These are phyloP conservation scores for Meriones unguiculatus DNA, from an alignment of 2,113 vertebrate species.

Conservation along the genomic window DNA sequence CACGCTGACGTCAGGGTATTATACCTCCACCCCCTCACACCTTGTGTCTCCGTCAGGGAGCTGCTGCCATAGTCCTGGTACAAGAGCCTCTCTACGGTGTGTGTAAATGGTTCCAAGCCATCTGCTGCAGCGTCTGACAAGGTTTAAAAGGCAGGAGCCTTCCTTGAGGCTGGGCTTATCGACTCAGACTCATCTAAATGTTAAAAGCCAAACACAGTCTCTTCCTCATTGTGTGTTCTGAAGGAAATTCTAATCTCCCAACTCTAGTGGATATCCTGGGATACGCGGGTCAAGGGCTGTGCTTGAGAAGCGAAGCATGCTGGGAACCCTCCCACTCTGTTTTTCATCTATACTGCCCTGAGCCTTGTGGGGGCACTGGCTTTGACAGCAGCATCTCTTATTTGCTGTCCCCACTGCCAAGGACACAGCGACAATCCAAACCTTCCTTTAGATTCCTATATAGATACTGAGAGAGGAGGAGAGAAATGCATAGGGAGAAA, in stretches of 20 bases:
- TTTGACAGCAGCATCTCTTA: background rate
- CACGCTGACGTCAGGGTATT: background rate
- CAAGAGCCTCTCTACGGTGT: background rate
- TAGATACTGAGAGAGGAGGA: background rate
- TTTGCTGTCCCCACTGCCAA: background rate
- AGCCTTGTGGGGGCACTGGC: background rate
- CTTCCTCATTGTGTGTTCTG: background rate
- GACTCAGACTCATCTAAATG: background rate
- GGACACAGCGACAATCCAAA: background rate
- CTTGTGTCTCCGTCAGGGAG: background rate
- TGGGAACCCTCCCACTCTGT: background rate
- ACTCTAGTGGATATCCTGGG: background rate
- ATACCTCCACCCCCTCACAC: background rate
- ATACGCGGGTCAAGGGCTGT: background rate
- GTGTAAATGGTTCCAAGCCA: background rate
- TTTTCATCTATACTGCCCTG: background rate
- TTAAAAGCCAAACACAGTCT: background rate
- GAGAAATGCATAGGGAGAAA: background rate
- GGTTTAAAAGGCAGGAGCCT: background rate
- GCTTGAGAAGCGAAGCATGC: background rate
- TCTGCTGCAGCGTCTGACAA: background rate
- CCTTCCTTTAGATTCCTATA: background rate
- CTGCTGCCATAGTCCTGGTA: background rate
- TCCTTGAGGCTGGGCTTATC: background rate
- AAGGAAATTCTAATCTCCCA: conserved; percentile 8